A percentile compares a stretch with the other conserved stretches of the same genome.
These are phyloP conservation scores for Penaeus monodon DNA, from an alignment of 2,888 invertebrate genomes.

Conservation along the genomic window DNA sequence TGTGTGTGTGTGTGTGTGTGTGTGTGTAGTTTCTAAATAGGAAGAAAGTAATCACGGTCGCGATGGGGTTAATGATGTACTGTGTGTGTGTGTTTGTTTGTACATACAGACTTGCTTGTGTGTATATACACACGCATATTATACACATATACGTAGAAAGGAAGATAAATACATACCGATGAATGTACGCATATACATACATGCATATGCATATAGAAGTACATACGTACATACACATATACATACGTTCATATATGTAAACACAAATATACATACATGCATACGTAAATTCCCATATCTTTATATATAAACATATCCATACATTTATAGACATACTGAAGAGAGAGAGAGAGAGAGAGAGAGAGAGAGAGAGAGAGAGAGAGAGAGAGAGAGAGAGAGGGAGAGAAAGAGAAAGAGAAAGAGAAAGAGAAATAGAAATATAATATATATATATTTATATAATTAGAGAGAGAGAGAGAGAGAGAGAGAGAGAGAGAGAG, in stretches of 20 bases:
- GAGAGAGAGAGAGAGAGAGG: not conserved
- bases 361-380: not conserved
- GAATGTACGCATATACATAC: not conserved
- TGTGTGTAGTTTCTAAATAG: too few relatives aligned
- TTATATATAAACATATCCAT: not conserved
- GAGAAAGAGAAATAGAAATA: too few relatives aligned
- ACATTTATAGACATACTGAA: not conserved
- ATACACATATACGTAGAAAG: too few relatives aligned
- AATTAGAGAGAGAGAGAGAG: too few relatives aligned
- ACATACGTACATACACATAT: conserved; percentile 15
- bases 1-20: too few relatives aligned
- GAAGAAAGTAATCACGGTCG: too few relatives aligned
- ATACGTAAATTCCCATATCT: conserved; percentile 10
- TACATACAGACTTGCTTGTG: too few relatives aligned
- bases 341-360: not conserved
- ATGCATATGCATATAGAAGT: not conserved
- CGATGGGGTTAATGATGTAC: too few relatives aligned
- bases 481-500: too few relatives aligned
- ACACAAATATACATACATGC: conserved; percentile 3
- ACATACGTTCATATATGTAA: not conserved
- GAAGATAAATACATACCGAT: not conserved
- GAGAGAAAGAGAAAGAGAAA: too few relatives aligned
- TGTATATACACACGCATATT: too few relatives aligned
- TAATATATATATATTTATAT: too few relatives aligned
- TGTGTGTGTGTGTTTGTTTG: not conserved